Conservation (phyloP, 2,888 invertebrate genomes). For the Ochropleura plecta region DNA sequence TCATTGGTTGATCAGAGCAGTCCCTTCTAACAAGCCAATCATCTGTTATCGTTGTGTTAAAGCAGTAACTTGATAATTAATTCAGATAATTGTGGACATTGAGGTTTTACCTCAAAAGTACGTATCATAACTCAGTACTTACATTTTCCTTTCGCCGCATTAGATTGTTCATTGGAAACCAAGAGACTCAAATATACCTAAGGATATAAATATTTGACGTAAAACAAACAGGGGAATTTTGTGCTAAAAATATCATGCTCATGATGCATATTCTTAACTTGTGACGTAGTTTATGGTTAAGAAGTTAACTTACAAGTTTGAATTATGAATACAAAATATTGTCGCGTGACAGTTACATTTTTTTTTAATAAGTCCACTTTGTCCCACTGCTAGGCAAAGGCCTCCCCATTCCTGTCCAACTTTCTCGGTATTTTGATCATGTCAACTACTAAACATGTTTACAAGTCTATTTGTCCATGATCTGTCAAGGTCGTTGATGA, state of each 20-base stretch:
- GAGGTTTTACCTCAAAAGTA: not conserved
- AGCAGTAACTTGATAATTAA: slow-evolving; percentile 17
- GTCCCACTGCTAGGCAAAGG: too few relatives aligned
- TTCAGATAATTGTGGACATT: slow-evolving; percentile 16
- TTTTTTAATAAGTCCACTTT: too few relatives aligned
- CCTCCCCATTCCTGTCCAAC: too few relatives aligned
- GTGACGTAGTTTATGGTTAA: slow-evolving; percentile 7
- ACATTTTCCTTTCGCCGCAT: slow-evolving; percentile 22
- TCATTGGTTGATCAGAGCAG: not conserved
- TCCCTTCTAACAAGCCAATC: too few relatives aligned
- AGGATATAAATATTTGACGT: slow-evolving; percentile 1
- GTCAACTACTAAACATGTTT: not conserved
- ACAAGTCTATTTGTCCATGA: not conserved
- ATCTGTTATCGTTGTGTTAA: not conserved
- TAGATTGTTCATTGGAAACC: not conserved
- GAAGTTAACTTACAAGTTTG: slow-evolving; percentile 13
- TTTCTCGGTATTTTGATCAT: not conserved
- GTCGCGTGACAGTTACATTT: not conserved
- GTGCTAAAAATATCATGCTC: slow-evolving; percentile 15
- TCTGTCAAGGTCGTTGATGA: not conserved
- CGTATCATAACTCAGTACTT: too few relatives aligned
- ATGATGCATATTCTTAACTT: not conserved
- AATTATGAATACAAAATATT: slow-evolving; percentile 4
- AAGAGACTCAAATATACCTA: slow-evolving; percentile 24
- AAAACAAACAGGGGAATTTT: not conserved